These are phyloP conservation scores for Takifugu ocellatus DNA, from an alignment of 2,797 vertebrate species.

Conservation along the genomic window DNA sequence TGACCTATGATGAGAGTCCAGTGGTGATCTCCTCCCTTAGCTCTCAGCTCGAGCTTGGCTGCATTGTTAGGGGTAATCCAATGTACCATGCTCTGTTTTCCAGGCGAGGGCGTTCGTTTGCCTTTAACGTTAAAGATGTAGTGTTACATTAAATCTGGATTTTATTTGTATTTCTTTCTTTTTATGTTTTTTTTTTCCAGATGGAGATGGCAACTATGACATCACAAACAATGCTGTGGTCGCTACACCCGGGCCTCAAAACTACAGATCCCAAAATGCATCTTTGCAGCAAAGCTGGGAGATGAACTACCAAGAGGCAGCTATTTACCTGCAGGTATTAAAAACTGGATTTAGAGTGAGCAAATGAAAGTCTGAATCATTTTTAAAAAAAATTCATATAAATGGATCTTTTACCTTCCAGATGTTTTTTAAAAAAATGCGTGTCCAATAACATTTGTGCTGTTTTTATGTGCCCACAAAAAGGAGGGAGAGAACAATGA, in stretches of 20 bases:
- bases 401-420: no score
- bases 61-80: slow-evolving; percentile 47
- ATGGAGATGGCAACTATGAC: slow-evolving; percentile 83
- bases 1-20: slow-evolving; percentile 43
- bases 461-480: neutral
- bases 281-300: slow-evolving; percentile 87
- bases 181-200: slow-evolving; percentile 63
- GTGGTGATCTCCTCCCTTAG: slow-evolving; percentile 56
- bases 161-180: slow-evolving; percentile 1
- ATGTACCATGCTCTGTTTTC: neutral
- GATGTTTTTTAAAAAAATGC: no score
- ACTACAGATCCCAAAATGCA: slow-evolving; percentile 68
- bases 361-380: no score
- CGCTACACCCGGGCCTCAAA: slow-evolving; percentile 75
- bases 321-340: slow-evolving; percentile 95
- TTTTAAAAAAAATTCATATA: no score
- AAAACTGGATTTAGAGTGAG: no score
- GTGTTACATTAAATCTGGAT: neutral
- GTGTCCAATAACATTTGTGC: no score
- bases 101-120: neutral
- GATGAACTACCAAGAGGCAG: slow-evolving; percentile 97
- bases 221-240: slow-evolving; percentile 66
- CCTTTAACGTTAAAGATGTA: neutral
- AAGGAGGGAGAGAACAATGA: slow-evolving; percentile 98
- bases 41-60: slow-evolving; percentile 48